Base-by-base conservation (phyloP, 2,888 invertebrate species). In the Hypena proboscidalis region DNA sequence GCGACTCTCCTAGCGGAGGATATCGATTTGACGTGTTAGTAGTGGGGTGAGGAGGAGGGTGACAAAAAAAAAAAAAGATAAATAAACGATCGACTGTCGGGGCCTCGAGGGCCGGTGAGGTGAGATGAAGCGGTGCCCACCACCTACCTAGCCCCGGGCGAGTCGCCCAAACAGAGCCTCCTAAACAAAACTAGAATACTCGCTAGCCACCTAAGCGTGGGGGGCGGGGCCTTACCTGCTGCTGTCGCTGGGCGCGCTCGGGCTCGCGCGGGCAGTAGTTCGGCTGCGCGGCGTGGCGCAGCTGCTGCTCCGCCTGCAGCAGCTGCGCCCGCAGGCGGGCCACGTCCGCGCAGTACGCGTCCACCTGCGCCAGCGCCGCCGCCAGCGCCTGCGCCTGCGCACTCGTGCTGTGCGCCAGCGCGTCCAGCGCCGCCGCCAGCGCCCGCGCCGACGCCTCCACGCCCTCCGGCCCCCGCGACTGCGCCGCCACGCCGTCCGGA, bases 311-410 rank as follows among this genome's bases (percentile, higher is more conserved):
- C 57, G 96, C 96, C 80, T 95, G 94, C 55, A 97, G 94, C 71
- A 97, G 95, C 82, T 96, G 95, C 72, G 96, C 95, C 44, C 97
- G 94, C 59, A 97, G 92, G 35, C 94, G 93, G 71, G 96, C 96
- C 77, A 97, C 95, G 87, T 98, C 97, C 77, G 95, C 94, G 80
- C 96, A 96, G 84, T 97, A 96, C 53, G 95, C 94, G 79, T 98
- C 97, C 67, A 98, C 94, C 86, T 98, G 97, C 56, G 93, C 90
- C 35, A 97, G 93, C 63, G 97, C 96, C 23, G 94, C 92, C 72
- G 94, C 95, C 58, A 97, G 91, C 62, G 94, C 95, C 23, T 94
- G 92, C 73, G 95, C 95, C 60, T 97, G 90, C 59, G 94, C 93
- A 40, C 85, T 81, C 37, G 93, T 93, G n/a, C 77, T 95, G 95